These are phyloP conservation scores for Polyodon spathula DNA, from an alignment of 2,113 vertebrate species.

Conservation along the genomic window DNA sequence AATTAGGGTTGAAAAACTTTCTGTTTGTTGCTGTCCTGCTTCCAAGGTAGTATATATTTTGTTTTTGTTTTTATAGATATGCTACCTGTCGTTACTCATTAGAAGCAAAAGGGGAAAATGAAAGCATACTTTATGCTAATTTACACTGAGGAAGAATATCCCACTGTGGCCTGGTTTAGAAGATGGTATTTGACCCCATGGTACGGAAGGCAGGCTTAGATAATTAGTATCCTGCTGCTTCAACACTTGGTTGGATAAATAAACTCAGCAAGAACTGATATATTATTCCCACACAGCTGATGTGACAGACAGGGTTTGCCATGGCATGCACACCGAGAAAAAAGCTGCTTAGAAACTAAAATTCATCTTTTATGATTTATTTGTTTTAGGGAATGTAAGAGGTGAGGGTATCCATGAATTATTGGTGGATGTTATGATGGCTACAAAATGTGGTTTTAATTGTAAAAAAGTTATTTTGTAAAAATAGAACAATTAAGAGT, in stretches of 20 bases:
- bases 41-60: neutral
- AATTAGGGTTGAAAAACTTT: neutral
- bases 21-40: neutral
- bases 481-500: no score
- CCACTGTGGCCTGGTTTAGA: neutral
- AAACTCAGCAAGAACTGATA: slow-evolving; percentile 9
- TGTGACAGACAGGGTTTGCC: neutral
- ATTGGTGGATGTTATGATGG: no score
- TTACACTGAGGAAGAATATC: neutral
- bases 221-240: slow-evolving; percentile 6
- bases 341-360: no score
- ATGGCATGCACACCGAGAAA: neutral
- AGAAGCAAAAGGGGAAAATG: neutral
- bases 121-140: neutral
- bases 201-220: neutral
- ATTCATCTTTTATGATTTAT: no score
- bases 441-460: no score
- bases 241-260: slow-evolving; percentile 12
- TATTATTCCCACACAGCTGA: slow-evolving; percentile 7
- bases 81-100: neutral
- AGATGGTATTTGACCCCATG: neutral
- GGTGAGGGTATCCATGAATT: no score
- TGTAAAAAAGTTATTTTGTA: no score
- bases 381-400: no score
- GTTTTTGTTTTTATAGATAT: no score